Evolutionary conservation across 1,140 invertebrate genomes (phyloP).

Genomic region (Achroia grisella): DNA sequence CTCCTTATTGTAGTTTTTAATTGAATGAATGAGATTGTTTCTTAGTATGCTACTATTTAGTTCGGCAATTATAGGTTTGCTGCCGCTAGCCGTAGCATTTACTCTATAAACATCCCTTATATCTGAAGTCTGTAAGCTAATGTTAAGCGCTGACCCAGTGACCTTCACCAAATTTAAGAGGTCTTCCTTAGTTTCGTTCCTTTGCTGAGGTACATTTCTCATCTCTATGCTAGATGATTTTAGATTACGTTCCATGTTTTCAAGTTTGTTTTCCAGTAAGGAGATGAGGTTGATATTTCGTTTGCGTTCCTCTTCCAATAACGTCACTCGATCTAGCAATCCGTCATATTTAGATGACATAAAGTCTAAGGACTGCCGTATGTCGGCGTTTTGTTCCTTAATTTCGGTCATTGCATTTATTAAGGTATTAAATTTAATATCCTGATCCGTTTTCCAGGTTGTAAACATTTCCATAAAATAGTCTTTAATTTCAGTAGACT

Average conservation of each 20-base stretch:
- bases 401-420: background rate
- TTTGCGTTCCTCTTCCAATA: conserved; percentile 3
- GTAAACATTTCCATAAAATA: too few species aligned
- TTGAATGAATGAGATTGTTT: background rate
- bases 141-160: conserved; percentile 1
- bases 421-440: background rate
- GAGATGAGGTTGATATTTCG: background rate
- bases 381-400: conserved; percentile 4
- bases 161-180: background rate
- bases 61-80: background rate
- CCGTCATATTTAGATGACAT: conserved; percentile 7
- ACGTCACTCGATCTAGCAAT: background rate
- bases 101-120: conserved; percentile 5
- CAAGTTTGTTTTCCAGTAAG: background rate
- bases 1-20: background rate
- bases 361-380: conserved; percentile 2
- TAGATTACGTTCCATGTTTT: background rate
- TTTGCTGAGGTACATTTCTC: conserved; percentile 3
- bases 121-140: background rate
- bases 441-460: conserved; percentile 3
- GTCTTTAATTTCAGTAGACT: too few species aligned
- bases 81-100: background rate
- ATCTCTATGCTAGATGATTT: conserved; percentile 5
- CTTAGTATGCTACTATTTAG: background rate
- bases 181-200: conserved; percentile 3